Evolutionary conservation across 2,888 invertebrate species (phyloP).

Genomic region (Dicyrtoma fusca): DNA sequence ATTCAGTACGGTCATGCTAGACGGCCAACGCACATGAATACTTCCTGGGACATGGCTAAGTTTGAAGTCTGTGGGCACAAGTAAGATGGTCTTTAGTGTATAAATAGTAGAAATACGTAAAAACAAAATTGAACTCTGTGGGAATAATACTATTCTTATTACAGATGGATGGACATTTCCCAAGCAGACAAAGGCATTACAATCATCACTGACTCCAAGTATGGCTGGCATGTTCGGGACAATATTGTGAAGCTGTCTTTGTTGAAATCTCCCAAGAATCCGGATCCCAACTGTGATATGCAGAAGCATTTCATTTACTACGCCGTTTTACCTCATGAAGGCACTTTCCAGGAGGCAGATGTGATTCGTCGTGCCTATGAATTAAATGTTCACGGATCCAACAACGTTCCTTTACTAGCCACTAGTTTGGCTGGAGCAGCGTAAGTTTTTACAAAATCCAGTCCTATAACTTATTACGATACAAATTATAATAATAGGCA

Average conservation of each 20-base stretch:
- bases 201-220: conserved; percentile 63
- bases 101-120: too few relatives aligned
- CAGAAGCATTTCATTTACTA: conserved; percentile 61
- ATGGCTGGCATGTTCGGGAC: conserved; percentile 61
- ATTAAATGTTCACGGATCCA: conserved; percentile 59
- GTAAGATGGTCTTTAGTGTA: conserved; percentile 54
- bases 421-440: conserved; percentile 1
- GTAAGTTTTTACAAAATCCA: not conserved
- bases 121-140: too few relatives aligned
- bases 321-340: conserved; percentile 62
- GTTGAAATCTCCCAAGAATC: conserved; percentile 62
- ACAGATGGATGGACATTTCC: conserved; percentile 62
- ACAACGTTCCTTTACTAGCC: conserved; percentile 36
- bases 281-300: conserved; percentile 63
- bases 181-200: conserved; percentile 62
- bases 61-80: conserved; percentile 64
- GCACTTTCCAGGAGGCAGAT: conserved; percentile 60
- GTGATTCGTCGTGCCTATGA: conserved; percentile 61
- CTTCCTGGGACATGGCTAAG: conserved; percentile 63
- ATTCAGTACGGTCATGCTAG: conserved; percentile 62
- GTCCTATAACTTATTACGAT: too few relatives aligned
- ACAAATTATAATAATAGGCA: too few relatives aligned
- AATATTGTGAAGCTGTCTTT: conserved; percentile 61
- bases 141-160: too few relatives aligned
- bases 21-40: conserved; percentile 61